Evolutionary conservation across 1,140 invertebrate genomes (phyloP), one percentile per base, ranked within the genome.

Genomic region (Holcopasites calliopsidis): DNA sequence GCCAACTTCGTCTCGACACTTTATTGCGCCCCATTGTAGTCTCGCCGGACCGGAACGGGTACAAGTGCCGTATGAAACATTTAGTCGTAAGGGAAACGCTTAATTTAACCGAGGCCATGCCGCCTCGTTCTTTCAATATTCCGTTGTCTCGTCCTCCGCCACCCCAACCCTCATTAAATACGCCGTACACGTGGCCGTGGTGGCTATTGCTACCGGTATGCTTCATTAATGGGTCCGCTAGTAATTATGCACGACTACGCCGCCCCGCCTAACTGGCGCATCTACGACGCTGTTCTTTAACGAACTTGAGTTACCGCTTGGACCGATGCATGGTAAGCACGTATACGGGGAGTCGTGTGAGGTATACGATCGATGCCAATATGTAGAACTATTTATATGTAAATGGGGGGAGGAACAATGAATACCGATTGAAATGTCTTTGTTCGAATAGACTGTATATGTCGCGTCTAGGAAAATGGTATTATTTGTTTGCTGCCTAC

Each of bases 1-100:
- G 47, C 55, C 47, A 77, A 80, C 47, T 80, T 80, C 81, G n/a
- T 68, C 80, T 77, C 28, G 68, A 50, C 66, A 62, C 66, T 80
- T 80, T 80, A 82, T 71, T 55, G 65, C 72, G 26, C 28, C 66
- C 33, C 61, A 57, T 50, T 81, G 62, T 74, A 35, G 50, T 8
- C 38, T 57, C 58, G 50, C 52, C 33, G n/a, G 28, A 21, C 23
- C 50, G 21, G 52, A 10, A 31, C 18, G 49, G 31, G 35, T n/a
- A 31, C 31, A 65, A 76, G 44, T 75, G 28, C 42, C 55, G 28
- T 72, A 64, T 80, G 75, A 80, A 80, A 80, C 69, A 82, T 80
- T 81, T 80, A 81, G 47, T 40, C 52, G 52, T 35, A 60, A 57
- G 23, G 18, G 40, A 50, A 69, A 58, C 54, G 2, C 64, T 75